Evolutionary conservation across 2,888 invertebrate genomes (phyloP).

Genomic region (Drosophila villosipedis): DNA sequence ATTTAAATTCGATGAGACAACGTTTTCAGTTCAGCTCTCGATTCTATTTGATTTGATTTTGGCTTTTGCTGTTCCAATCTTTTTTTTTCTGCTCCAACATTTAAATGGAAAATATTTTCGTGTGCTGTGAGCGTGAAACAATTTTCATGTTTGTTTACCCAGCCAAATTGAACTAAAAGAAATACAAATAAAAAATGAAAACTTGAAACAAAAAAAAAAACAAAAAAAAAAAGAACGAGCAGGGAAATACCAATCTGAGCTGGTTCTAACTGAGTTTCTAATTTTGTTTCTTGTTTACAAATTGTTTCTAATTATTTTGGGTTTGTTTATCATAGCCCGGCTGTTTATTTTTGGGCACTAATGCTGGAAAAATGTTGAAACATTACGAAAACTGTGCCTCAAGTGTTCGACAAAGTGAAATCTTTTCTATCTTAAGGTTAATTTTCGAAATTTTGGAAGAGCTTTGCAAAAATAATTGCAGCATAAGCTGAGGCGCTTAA

Average conservation of each 20-base stretch:
- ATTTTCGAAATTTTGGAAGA: constrained; percentile 1
- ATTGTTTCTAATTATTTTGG: constrained; percentile 69
- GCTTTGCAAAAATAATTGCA: constrained; percentile 12
- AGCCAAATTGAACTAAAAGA: constrained; percentile 45
- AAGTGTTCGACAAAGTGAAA: constrained; percentile 20
- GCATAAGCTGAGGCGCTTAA: constrained; percentile 22
- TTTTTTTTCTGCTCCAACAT: constrained; percentile 35
- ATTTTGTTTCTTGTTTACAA: constrained; percentile 69
- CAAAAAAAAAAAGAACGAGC: constrained; percentile 18
- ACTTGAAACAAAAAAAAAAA: constrained; percentile 18
- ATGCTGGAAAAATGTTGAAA: constrained; percentile 31
- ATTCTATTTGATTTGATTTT: constrained; percentile 38
- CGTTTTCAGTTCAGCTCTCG: constrained; percentile 37
- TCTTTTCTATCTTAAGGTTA: background rate
- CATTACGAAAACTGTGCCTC: background rate
- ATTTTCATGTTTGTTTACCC: constrained; percentile 67
- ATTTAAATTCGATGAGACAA: constrained; percentile 65
- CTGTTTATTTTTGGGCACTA: constrained; percentile 63
- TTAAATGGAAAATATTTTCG: constrained; percentile 74
- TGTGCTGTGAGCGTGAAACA: constrained; percentile 73
- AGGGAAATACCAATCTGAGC: constrained; percentile 47
- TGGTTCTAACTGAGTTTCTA: constrained; percentile 47
- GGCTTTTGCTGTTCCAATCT: constrained; percentile 12
- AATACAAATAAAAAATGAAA: constrained; percentile 19
- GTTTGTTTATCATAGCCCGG: constrained; percentile 61